A percentile compares a stretch with the other conserved stretches of the same genome.
These are phyloP conservation scores for honey bee (Apis mellifera) DNA, from an alignment of 1,140 invertebrate species.

Conservation along the genomic window DNA sequence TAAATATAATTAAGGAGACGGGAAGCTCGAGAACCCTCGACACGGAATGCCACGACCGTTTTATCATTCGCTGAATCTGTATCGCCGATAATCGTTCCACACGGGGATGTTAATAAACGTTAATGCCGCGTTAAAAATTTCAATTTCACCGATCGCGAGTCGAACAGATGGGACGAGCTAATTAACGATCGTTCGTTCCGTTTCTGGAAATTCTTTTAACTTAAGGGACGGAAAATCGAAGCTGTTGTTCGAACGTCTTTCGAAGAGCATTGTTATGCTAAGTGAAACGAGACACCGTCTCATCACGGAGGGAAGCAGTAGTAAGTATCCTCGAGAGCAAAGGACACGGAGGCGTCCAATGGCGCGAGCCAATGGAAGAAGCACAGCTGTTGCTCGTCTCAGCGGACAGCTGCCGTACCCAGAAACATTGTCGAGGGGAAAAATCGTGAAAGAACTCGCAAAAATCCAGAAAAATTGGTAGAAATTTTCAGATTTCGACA, in stretches of 20 bases:
- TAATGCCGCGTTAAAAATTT: slow-evolving; percentile 16
- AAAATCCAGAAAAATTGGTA: too few species aligned
- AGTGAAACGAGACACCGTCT: slow-evolving; percentile 49
- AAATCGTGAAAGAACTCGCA: slow-evolving; percentile 17
- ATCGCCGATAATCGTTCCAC: slow-evolving; percentile 48
- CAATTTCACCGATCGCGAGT: too few species aligned
- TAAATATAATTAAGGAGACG: slow-evolving; percentile 60
- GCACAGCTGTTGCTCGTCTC: slow-evolving; percentile 60
- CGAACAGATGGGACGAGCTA: too few species aligned
- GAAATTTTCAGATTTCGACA: too few species aligned
- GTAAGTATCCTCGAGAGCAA: slow-evolving; percentile 9
- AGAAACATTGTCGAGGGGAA: slow-evolving; percentile 22
- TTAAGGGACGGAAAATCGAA: too few species aligned
- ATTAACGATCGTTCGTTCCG: too few species aligned
- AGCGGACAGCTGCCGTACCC: slow-evolving; percentile 42
- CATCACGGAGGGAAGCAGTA: slow-evolving; percentile 2
- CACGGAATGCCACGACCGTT: slow-evolving; percentile 44
- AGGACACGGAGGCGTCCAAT: neutral
- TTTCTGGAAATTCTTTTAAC: too few species aligned
- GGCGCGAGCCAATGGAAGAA: slow-evolving; percentile 8
- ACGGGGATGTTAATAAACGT: slow-evolving; percentile 47
- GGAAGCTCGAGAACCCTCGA: slow-evolving; percentile 47
- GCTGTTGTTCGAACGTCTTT: too few species aligned
- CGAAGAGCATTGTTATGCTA: slow-evolving; percentile 60
- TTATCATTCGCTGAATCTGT: slow-evolving; percentile 43